phyloP scores from a whole-genome alignment of 2,113 vertebrate species.

The Mustela nigripes region DNA sequence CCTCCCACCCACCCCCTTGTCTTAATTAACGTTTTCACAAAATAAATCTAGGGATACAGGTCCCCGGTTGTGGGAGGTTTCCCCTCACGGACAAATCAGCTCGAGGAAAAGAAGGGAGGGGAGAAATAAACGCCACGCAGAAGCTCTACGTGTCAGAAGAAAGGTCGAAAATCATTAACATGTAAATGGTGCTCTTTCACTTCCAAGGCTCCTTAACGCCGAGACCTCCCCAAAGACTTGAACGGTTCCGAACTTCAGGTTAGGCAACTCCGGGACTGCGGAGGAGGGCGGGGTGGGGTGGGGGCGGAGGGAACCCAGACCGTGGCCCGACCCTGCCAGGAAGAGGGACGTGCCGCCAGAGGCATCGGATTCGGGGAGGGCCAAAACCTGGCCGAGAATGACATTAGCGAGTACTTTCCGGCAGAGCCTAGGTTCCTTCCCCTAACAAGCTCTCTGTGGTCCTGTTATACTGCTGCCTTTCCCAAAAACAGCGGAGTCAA shows the following conservation, averaged over 20 bases:
- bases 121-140: neutral
- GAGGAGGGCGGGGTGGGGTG: neutral
- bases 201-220: neutral
- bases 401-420: conserved; percentile 22
- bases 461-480: neutral
- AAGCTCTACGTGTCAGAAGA: neutral
- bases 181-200: neutral
- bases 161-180: neutral
- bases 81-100: neutral
- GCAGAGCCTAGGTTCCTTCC: conserved; percentile 22
- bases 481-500: neutral
- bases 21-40: conserved; percentile 36
- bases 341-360: conserved; percentile 28
- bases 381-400: neutral
- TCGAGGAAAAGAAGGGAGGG: neutral
- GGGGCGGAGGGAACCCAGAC: neutral
- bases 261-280: neutral
- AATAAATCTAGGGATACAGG: neutral
- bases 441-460: neutral
- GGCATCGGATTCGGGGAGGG: neutral
- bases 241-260: neutral
- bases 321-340: neutral
- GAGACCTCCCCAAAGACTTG: neutral
- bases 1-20: accelerated
- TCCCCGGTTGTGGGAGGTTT: neutral